Conservation (phyloP, 2,113 vertebrate species). For the Cyrtonyx montezumae region DNA sequence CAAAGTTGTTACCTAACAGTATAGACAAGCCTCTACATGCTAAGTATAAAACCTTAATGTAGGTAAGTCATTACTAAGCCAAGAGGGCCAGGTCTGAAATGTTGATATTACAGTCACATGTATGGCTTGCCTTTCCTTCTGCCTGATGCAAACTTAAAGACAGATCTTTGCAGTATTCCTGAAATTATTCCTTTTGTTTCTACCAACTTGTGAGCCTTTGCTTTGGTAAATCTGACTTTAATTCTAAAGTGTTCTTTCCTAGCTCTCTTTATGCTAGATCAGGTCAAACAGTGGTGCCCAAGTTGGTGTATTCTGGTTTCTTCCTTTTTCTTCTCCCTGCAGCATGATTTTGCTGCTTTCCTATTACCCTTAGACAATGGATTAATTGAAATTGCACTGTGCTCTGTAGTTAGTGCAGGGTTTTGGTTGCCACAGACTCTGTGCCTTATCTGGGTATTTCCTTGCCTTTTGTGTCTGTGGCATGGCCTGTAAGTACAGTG, state of each 20-base stretch:
- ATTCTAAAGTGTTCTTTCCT: not conserved
- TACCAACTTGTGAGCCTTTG: not conserved
- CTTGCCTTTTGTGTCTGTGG: not conserved
- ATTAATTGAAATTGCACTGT: not conserved
- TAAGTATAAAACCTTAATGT: not conserved
- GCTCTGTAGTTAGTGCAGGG: rapidly evolving
- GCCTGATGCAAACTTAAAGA: not conserved
- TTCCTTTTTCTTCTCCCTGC: not conserved
- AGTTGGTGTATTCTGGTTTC: not conserved
- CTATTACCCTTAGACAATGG: not conserved
- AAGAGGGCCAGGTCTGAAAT: not conserved
- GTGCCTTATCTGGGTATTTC: not conserved
- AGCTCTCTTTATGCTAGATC: not conserved
- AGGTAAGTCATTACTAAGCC: no score
- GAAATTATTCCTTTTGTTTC: not conserved
- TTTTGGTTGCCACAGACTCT: not conserved
- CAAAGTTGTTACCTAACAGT: not conserved
- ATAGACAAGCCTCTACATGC: not conserved
- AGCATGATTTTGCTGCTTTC: not conserved
- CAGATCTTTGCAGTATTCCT: not conserved
- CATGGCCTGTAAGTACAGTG: rapidly evolving
- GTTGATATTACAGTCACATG: rapidly evolving
- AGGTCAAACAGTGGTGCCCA: not conserved
- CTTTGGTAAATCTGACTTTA: not conserved
- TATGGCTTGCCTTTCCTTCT: not conserved